Evolutionary conservation across 2,113 vertebrate genomes (phyloP).

Genomic region (Camelus bactrianus): DNA sequence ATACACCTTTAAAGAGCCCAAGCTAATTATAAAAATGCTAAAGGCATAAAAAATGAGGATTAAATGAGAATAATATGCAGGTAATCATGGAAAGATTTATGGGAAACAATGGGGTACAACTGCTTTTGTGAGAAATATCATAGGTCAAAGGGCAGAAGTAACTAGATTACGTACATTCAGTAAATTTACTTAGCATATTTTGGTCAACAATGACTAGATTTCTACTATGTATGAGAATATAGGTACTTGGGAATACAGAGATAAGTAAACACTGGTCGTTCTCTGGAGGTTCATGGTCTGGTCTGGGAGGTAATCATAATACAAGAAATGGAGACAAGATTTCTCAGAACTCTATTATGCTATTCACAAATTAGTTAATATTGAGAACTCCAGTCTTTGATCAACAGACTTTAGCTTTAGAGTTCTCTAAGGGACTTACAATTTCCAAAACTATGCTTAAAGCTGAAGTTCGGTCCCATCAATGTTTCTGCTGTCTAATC

Average conservation of each 20-base stretch:
- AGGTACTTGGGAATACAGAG: not conserved
- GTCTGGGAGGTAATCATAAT: not conserved
- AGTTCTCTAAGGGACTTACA: not conserved
- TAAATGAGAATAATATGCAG: not conserved
- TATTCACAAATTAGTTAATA: not conserved
- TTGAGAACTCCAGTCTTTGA: rapidly evolving
- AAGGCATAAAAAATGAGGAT: not conserved
- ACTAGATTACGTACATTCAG: not conserved
- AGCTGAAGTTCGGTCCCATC: not conserved
- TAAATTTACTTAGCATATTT: not conserved
- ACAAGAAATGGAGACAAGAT: not conserved
- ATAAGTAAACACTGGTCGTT: not conserved
- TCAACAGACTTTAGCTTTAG: not conserved
- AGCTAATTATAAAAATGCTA: not conserved
- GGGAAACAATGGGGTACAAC: not conserved
- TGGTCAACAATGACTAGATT: not conserved
- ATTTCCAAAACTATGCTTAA: not conserved
- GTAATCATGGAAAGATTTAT: not conserved
- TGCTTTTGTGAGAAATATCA: not conserved
- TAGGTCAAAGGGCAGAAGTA: not conserved
- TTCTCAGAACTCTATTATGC: not conserved
- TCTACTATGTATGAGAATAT: not conserved
- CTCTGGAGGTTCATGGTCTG: not conserved
- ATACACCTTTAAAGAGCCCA: not conserved
- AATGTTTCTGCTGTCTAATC: not conserved